Evolutionary conservation across 2,797 vertebrate genomes (phyloP).

Genomic region (Microctenopoma steveboyesi): DNA sequence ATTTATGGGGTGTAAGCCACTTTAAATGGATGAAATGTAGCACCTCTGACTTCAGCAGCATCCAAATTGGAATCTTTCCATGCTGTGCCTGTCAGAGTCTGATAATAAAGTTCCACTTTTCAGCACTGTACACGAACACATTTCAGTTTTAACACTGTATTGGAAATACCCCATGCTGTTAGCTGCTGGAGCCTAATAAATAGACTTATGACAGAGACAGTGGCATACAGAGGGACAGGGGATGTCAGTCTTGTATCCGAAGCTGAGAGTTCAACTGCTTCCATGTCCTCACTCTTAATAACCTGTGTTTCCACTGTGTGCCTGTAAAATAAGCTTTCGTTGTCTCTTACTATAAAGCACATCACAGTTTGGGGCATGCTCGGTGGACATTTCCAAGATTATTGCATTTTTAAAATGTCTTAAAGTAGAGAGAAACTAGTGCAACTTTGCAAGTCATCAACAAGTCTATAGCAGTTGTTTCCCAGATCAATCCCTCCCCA

Average conservation of each 20-base stretch:
- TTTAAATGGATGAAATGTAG: conserved; percentile 54
- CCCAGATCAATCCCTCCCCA: conserved; percentile 17
- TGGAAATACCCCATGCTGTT: conserved; percentile 50
- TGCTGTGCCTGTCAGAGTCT: conserved; percentile 44
- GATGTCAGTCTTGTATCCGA: conserved; percentile 32
- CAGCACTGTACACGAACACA: conserved; percentile 43
- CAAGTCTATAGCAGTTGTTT: conserved; percentile 3
- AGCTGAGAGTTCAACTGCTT: conserved; percentile 22
- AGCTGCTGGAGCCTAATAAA: conserved; percentile 57
- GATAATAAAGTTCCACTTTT: conserved; percentile 33
- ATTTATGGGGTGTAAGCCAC: conserved; percentile 37
- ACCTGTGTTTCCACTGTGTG: neutral
- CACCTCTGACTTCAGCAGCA: conserved; percentile 40
- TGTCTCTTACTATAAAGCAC: neutral
- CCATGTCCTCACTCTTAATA: conserved; percentile 12
- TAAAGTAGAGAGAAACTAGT: neutral
- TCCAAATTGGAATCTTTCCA: conserved; percentile 39
- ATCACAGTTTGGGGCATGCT: neutral
- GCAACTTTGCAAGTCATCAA: conserved; percentile 2
- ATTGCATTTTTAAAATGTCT: neutral
- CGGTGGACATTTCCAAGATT: neutral
- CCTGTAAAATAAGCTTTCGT: conserved; percentile 1
- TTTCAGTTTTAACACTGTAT: conserved; percentile 53
- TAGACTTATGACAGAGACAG: conserved; percentile 46
- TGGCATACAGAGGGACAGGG: conserved; percentile 19